phyloP scores from a whole-genome alignment of 2,113 vertebrate genomes.

The Charina bottae region DNA sequence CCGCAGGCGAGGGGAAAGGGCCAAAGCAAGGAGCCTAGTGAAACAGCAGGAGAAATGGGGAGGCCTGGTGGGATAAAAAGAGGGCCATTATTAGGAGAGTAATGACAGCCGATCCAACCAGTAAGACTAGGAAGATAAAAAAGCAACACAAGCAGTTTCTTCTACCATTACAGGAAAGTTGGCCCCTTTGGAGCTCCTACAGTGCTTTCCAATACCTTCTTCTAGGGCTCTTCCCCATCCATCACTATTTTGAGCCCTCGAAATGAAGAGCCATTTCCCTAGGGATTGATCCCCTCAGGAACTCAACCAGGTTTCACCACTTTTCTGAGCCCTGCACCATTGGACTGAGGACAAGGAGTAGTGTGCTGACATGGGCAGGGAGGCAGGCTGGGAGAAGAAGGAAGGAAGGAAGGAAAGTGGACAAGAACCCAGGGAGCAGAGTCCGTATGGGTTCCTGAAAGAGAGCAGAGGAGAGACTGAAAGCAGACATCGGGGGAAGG shows the following conservation, averaged over 20 bases:
- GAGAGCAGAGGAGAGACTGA: not conserved
- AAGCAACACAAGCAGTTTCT: not conserved
- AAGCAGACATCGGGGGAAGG: not conserved
- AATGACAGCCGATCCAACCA: not conserved
- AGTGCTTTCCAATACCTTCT: not conserved
- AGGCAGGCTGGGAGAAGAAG: not conserved
- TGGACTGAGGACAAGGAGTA: not conserved
- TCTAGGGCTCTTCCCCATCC: not conserved
- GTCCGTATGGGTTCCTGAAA: not conserved
- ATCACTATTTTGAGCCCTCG: not conserved
- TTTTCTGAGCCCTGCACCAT: not conserved
- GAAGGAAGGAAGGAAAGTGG: not conserved
- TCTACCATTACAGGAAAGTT: not conserved
- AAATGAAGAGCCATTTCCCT: not conserved
- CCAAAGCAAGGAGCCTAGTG: conserved; percentile 26
- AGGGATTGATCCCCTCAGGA: not conserved
- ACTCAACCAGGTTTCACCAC: not conserved
- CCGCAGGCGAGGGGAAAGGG: conserved; percentile 24
- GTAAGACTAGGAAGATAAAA: not conserved
- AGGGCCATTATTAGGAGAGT: conserved; percentile 16
- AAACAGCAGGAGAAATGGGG: conserved; percentile 23
- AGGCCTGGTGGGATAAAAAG: conserved; percentile 10
- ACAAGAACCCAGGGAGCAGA: not conserved
- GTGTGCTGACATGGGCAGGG: not conserved
- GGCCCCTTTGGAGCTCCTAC: not conserved